Evolutionary conservation across 1,140 invertebrate species (phyloP), one percentile per base, ranked within the genome.

Genomic region (Ylistrum balloti): DNA sequence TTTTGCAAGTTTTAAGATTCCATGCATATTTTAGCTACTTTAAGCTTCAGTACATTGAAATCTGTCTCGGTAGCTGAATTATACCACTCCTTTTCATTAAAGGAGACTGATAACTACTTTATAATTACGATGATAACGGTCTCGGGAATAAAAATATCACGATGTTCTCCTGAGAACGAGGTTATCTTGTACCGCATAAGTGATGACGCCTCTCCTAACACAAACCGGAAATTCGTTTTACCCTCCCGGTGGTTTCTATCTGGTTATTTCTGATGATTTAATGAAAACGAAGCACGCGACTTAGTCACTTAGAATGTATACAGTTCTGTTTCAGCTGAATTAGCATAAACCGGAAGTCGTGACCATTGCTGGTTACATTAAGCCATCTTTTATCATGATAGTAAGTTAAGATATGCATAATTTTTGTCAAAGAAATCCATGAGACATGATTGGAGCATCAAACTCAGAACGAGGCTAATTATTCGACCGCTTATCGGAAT

Each of bases 171-270:
- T 74, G 56, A 74, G 56, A 28, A 74, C 22, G n/a, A n/a, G 56
- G 28, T 74, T 74, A 74, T 74, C 56, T 74, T 74, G 56, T 28
- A 74, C 7, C 41, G 20, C 56, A n/a, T 74, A 74, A 74, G 56
- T 74, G 56, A 74, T 17, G 56, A 74, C 2, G n/a, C 56, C 5
- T n/a, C 22, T n/a, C n/a, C 28, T 28, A 74, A 74, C 56, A 74
- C 56, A 74, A 74, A 74, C 56, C 15, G 56, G 56, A 74, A 74
- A 74, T 74, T 74, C 56, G n/a, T n/a, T 45, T 74, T 74, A 74
- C 56, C 56, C 56, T 74, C 56, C 56, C 56, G 28, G n/a, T 74
- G 22, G 56, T 74, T 74, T 74, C 56, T 74, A 74, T 74, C 56
- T 28, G n/a, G 2, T 74, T 74, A 74, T n/a, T 28, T n/a, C 56